Conservation (phyloP, 2,888 invertebrate species). For the Nemotelus nigrinus region DNA sequence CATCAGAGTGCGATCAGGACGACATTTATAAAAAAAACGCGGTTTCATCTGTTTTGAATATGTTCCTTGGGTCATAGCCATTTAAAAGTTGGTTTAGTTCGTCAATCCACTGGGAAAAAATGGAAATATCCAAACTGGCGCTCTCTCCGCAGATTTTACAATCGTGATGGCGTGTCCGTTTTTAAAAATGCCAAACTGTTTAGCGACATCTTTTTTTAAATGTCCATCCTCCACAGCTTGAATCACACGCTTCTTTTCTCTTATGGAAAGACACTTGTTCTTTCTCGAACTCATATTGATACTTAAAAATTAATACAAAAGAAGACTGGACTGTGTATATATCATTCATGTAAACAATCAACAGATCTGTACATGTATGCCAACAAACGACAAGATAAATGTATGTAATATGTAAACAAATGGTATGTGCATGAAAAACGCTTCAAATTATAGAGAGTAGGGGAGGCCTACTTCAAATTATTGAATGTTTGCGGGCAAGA, state of each 20-base stretch:
- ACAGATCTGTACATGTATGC: no score
- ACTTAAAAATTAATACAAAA: no score
- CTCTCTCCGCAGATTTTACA: neutral
- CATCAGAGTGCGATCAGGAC: constrained; percentile 55
- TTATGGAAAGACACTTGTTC: neutral
- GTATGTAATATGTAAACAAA: neutral
- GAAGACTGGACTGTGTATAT: no score
- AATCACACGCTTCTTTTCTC: neutral
- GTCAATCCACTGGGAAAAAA: constrained; percentile 17
- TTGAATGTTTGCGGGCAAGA: neutral
- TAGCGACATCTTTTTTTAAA: neutral
- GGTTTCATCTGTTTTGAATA: constrained; percentile 56
- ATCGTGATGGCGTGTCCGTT: constrained; percentile 26
- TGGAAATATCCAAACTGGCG: neutral
- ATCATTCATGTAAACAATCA: no score
- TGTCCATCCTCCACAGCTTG: neutral
- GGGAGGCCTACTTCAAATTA: neutral
- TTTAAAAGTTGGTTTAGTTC: constrained; percentile 44
- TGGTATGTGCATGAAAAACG: no score
- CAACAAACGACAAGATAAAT: no score
- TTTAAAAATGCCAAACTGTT: constrained; percentile 43
- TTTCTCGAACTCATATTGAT: neutral
- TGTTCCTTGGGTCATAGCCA: constrained; percentile 13
- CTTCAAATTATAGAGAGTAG: neutral
- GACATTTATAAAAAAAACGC: constrained; percentile 56